Conservation (phyloP, 2,797 vertebrate genomes). For the Dendrocincla tyrannina region DNA sequence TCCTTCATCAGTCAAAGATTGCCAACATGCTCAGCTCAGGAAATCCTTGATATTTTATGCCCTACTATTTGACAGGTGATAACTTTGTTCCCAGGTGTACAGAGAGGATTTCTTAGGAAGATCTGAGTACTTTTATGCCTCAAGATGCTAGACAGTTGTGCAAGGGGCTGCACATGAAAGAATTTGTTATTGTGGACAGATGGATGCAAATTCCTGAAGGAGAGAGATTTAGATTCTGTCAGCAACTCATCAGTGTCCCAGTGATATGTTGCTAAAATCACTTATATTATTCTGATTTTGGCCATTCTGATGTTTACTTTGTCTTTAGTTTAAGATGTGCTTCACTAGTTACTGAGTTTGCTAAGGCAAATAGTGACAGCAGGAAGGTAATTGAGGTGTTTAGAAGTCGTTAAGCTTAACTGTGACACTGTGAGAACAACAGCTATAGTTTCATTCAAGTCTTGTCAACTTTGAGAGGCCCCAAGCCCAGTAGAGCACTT, state of each 20-base stretch:
- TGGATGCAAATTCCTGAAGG: not conserved
- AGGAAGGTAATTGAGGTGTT: not conserved
- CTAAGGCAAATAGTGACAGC: not conserved
- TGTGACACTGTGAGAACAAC: not conserved
- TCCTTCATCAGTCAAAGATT: not conserved
- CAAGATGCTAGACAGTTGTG: not conserved
- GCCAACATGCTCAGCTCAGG: not conserved
- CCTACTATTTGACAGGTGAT: not conserved
- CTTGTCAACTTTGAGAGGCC: not conserved
- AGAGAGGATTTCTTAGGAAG: rapidly evolving
- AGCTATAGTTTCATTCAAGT: not conserved
- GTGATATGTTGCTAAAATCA: not conserved
- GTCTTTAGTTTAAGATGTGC: not conserved
- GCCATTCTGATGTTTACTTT: not conserved
- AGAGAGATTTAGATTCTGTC: not conserved
- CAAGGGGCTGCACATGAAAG: not conserved
- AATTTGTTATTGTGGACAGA: not conserved
- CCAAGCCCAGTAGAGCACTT: not conserved
- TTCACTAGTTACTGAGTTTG: not conserved
- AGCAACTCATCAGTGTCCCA: not conserved
- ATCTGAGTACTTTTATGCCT: not conserved
- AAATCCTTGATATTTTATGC: not conserved
- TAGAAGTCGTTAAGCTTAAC: not conserved
- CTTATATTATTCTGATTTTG: not conserved
- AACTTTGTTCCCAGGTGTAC: not conserved